These are phyloP conservation scores for Archilochus colubris DNA, from an alignment of 2,113 vertebrate species.

Conservation along the genomic window DNA sequence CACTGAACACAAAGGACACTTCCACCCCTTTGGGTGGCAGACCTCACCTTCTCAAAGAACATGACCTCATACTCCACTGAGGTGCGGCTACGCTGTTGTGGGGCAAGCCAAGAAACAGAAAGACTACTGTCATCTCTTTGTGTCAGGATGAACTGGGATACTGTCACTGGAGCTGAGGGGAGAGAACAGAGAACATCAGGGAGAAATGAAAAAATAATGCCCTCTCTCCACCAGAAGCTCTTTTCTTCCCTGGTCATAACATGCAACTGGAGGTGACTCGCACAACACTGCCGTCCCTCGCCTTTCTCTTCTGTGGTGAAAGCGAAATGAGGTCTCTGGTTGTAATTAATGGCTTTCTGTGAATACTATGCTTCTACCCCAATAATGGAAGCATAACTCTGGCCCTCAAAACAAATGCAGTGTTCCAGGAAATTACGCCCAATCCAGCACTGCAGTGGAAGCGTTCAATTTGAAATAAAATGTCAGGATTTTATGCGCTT, in stretches of 20 bases:
- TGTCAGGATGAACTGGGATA: slow-evolving; percentile 20
- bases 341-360: neutral
- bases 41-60: slow-evolving; percentile 71
- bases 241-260: slow-evolving; percentile 36
- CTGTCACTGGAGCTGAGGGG: slow-evolving; percentile 48
- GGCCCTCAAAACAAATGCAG: neutral
- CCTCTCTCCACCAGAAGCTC: neutral
- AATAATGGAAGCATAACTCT: neutral
- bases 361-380: neutral
- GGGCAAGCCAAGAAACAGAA: slow-evolving; percentile 68
- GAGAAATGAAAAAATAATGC: neutral
- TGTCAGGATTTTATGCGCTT: neutral
- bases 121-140: slow-evolving; percentile 70
- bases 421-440: neutral
- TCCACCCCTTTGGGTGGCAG: neutral
- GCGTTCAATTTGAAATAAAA: neutral
- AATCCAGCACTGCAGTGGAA: neutral
- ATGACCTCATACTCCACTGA: slow-evolving; percentile 70
- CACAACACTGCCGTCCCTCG: slow-evolving; percentile 4
- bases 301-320: slow-evolving; percentile 2
- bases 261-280: slow-evolving; percentile 29
- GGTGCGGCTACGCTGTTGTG: slow-evolving; percentile 49
- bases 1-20: neutral
- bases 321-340: neutral
- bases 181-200: neutral